These are phyloP conservation scores for Schizothorax lantsangensis DNA, from an alignment of 2,797 vertebrate genomes.

Conservation along the genomic window DNA sequence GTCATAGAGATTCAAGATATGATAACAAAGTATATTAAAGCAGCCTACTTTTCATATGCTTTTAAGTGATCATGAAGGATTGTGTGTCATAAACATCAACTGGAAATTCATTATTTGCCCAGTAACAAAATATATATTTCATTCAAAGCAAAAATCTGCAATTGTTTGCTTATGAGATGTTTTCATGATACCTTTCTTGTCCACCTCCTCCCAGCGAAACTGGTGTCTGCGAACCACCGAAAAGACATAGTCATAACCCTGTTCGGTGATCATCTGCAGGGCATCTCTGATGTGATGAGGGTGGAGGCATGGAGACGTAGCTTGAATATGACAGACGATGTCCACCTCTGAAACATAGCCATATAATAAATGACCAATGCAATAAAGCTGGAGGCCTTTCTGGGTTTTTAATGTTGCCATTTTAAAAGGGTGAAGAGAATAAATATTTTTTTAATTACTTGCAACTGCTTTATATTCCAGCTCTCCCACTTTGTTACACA, in stretches of 20 bases:
- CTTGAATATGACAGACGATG: conserved; percentile 92
- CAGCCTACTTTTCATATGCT: not conserved
- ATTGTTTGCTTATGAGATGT: not conserved
- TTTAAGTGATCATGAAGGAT: not conserved
- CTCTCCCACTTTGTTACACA: not conserved
- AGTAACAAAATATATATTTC: too few relatives aligned
- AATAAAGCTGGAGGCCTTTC: not conserved
- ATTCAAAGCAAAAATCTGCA: too few relatives aligned
- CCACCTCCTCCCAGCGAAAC: conserved; percentile 91
- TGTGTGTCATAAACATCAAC: not conserved
- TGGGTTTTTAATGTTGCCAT: not conserved
- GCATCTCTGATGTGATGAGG: conserved; percentile 87
- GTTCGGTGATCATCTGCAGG: conserved; percentile 76
- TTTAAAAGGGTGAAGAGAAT: not conserved
- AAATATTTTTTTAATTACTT: not conserved
- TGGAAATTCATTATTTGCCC: too few relatives aligned
- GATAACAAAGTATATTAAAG: too few relatives aligned
- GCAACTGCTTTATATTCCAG: not conserved
- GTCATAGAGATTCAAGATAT: not conserved
- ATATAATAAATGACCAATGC: not conserved
- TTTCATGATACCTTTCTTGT: conserved; percentile 79
- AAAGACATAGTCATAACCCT: conserved; percentile 88
- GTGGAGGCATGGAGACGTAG: conserved; percentile 94
- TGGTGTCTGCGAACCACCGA: conserved; percentile 91
- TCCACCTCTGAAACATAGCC: conserved; percentile 82